Percentiles rank a stretch among this genome's conserved stretches.
These are phyloP conservation scores for Allolobophora icterica DNA, from an alignment of 2,888 invertebrate genomes.

Conservation along the genomic window DNA sequence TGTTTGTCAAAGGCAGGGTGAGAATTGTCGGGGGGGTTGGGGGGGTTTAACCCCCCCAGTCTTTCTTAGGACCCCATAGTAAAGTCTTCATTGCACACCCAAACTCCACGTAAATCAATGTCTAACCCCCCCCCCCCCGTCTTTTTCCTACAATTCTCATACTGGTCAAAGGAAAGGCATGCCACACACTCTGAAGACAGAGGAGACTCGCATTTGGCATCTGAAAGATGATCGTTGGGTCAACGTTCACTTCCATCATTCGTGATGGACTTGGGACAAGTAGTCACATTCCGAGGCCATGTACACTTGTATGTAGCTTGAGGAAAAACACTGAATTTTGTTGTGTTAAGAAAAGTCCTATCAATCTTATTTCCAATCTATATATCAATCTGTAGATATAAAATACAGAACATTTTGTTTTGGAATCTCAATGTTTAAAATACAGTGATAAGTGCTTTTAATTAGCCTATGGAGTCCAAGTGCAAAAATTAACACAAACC, in stretches of 20 bases:
- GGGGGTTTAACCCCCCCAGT: no score
- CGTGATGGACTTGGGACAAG: not conserved
- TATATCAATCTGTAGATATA: not conserved
- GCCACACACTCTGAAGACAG: slow-evolving; percentile 23
- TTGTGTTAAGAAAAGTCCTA: not conserved
- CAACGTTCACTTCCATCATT: slow-evolving; percentile 25
- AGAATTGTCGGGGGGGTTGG: no score
- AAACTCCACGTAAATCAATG: no score
- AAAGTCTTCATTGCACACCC: no score
- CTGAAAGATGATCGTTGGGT: slow-evolving; percentile 26
- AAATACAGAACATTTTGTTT: not conserved
- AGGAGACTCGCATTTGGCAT: slow-evolving; percentile 25
- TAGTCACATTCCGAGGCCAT: not conserved
- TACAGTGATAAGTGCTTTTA: not conserved
- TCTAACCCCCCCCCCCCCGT: no score
- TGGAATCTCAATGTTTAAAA: not conserved
- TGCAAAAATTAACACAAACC: not conserved
- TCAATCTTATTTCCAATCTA: not conserved
- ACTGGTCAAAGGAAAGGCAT: not conserved
- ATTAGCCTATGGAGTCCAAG: not conserved
- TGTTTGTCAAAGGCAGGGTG: not conserved
- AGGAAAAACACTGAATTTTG: not conserved
- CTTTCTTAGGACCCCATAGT: no score
- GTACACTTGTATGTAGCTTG: not conserved
- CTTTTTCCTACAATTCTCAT: no score